Evolutionary conservation across 1,140 invertebrate species (phyloP).

Genomic region (Ericerus pela): DNA sequence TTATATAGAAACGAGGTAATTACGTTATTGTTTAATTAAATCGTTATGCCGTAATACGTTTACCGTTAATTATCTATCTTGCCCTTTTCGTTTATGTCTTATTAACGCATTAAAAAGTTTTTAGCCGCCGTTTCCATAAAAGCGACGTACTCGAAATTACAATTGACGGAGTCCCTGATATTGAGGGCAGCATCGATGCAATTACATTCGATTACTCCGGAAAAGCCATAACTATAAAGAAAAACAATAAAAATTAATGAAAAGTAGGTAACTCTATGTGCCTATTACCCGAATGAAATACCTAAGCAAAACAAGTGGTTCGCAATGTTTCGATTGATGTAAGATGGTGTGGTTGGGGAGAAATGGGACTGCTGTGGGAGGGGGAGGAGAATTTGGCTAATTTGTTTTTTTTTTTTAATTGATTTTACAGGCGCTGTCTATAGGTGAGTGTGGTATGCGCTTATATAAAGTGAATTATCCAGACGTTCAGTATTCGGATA

Average conservation of each 20-base stretch:
- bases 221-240: slow-evolving; percentile 9
- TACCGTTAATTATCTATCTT: not conserved
- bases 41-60: not conserved
- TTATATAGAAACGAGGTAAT: too few relatives aligned
- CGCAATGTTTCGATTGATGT: not conserved
- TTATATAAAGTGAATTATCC: too few relatives aligned
- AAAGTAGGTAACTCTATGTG: not conserved
- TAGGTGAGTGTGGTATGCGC: too few relatives aligned
- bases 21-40: not conserved
- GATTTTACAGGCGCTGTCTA: too few relatives aligned
- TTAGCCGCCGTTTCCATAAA: not conserved
- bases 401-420: too few relatives aligned
- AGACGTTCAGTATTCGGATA: too few relatives aligned
- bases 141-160: not conserved
- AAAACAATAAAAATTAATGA: slow-evolving; percentile 12
- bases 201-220: slow-evolving; percentile 3
- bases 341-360: not conserved
- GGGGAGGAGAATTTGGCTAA: not conserved
- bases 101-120: not conserved
- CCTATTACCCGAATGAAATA: not conserved
- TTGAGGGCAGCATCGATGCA: slow-evolving; percentile 2
- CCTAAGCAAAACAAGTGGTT: not conserved
- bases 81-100: not conserved
- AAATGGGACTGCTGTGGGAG: not conserved
- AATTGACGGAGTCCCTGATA: not conserved